phyloP scores from a whole-genome alignment of 92 coral and sea anemone species.

The Palythoa heliodiscus region DNA sequence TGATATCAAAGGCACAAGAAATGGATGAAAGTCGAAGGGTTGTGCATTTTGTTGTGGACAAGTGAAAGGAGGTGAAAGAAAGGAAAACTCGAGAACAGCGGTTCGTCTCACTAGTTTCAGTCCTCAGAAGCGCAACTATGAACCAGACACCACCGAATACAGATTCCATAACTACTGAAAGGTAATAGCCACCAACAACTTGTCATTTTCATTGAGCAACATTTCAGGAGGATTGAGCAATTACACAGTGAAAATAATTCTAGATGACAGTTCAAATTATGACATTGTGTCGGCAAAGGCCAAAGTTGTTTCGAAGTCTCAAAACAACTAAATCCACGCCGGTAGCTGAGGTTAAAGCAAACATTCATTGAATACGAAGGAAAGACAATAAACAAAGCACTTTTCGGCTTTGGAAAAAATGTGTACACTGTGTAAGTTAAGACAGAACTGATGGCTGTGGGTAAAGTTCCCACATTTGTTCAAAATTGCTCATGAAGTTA shows the following conservation, averaged over 20 bases:
- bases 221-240: conserved; percentile 15
- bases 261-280: conserved; percentile 29
- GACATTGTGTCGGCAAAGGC: conserved; percentile 7
- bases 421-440: too few species aligned
- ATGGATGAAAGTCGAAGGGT: conserved; percentile 35
- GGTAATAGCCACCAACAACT: conserved; percentile 28
- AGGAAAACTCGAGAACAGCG: background rate
- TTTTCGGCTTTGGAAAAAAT: too few species aligned
- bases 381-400: too few species aligned
- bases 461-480: too few species aligned
- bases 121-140: conserved; percentile 45
- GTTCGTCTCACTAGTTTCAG: conserved; percentile 26
- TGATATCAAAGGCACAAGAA: conserved; percentile 51
- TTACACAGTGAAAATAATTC: conserved; percentile 21
- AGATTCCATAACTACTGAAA: conserved; percentile 29
- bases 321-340: too few species aligned
- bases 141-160: conserved; percentile 41
- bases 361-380: too few species aligned
- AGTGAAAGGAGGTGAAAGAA: conserved; percentile 1
- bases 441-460: too few species aligned
- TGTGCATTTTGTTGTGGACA: conserved; percentile 38
- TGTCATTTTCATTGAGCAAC: conserved; percentile 43
- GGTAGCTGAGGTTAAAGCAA: too few species aligned
- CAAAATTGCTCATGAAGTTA: too few species aligned
- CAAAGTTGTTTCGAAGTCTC: background rate